Base-by-base conservation (phyloP, 2,888 invertebrate genomes). In the Tetranychus piercei region DNA sequence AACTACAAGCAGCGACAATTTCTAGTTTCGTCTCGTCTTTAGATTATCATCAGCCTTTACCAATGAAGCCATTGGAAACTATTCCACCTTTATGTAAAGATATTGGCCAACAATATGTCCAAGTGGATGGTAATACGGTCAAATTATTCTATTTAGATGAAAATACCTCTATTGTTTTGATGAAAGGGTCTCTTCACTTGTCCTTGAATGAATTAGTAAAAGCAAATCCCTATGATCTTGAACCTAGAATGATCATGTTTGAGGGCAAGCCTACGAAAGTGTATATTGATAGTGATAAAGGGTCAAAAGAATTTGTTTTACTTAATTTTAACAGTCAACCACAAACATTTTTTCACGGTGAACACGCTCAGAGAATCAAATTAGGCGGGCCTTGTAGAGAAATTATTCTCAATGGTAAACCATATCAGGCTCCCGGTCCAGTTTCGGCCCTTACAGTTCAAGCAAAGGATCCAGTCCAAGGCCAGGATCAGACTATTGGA, bases 341-440 rank as follows among this genome's bases (percentile, higher is more conserved):
- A 22, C 11, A 72, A 43, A 72, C 75, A 23, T 77, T 76, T 72
- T 75, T 22, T 64, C 73, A 74, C 15, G 64, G 66, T 44, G 75
- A 70, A n/a, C 44, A 72, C 6, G 44, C 44, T 44, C 77, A 77
- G 43, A 20, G 74, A 45, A 77, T 79, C 64, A 76, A 75, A n/a
- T 78, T 79, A 75, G 79, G 79, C 22, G 75, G 77, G 15, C 79
- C 79, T n/a, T 75, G 77, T 23, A 73, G 78, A 71, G 79, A 79
- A 75, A 34, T 79, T 9, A 78, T 77, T 71, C 70, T 79, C 5
- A 77, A 97, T 81, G 90, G 90, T 9, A 86, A 88, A 77, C 90
- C 91, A 85, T 94, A 89, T 82, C 94, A 94, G 81, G 91, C 93
- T 79, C 15, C 55, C 2, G 55, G 55, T 34, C 34, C 34, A 34